Conservation (phyloP, 2,113 vertebrate species). For the Clarias gariepinus region DNA sequence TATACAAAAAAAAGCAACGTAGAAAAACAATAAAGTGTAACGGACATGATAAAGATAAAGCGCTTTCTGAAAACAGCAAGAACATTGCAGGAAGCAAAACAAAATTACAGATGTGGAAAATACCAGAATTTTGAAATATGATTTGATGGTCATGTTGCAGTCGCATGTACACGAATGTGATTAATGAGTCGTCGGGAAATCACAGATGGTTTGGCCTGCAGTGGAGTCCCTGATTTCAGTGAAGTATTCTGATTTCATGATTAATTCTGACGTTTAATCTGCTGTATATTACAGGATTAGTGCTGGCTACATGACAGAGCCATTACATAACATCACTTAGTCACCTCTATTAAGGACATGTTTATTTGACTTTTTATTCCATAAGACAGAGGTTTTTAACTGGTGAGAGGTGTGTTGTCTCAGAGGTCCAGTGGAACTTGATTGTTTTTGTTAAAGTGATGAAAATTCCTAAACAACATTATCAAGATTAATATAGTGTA, state of each 20-base stretch:
- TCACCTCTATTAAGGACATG: background rate
- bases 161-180: background rate
- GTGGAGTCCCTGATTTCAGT: background rate
- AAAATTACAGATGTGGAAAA: constrained; percentile 6
- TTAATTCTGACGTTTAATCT: background rate
- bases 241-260: background rate
- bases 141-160: background rate
- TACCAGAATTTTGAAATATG: constrained; percentile 9
- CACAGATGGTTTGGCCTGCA: constrained; percentile 24
- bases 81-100: background rate
- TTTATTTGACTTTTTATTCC: background rate
- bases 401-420: background rate
- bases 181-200: constrained; percentile 14
- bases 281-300: background rate
- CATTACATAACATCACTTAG: background rate
- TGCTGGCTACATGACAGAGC: background rate
- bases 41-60: background rate
- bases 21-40: background rate
- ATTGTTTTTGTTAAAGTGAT: background rate
- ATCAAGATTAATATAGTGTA: background rate
- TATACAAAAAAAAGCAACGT: background rate
- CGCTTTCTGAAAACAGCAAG: background rate
- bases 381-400: background rate
- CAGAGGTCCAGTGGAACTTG: background rate
- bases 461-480: background rate